Evolutionary conservation across 2,797 vertebrate species (phyloP).

Genomic region (Corythornis leucogaster): DNA sequence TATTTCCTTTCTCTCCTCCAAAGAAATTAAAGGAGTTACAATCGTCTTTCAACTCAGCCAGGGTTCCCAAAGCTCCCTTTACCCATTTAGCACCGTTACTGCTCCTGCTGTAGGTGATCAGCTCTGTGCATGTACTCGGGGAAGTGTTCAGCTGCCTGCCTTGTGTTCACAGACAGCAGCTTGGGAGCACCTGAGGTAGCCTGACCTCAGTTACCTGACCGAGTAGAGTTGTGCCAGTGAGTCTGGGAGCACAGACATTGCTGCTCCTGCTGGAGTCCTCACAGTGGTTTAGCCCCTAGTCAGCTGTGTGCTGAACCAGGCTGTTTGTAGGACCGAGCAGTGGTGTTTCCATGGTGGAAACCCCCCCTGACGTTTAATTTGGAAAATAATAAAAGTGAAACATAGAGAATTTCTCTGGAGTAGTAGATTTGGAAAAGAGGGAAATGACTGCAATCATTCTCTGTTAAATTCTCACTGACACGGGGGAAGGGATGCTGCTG

Average conservation of each 20-base stretch:
- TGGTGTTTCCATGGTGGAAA: not conserved
- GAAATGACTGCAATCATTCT: not conserved
- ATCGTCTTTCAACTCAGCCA: not conserved
- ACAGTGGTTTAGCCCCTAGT: fast-evolving
- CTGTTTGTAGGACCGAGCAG: not conserved
- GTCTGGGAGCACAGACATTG: not conserved
- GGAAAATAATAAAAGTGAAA: conserved; percentile 3
- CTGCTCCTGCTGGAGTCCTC: not conserved
- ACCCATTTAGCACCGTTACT: fast-evolving
- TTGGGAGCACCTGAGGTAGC: not conserved
- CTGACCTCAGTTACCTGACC: fast-evolving
- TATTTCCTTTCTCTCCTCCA: not conserved
- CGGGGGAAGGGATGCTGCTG: not conserved
- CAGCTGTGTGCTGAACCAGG: not conserved
- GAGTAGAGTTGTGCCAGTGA: not conserved
- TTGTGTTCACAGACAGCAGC: not conserved
- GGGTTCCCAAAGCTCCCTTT: not conserved
- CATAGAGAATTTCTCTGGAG: not conserved
- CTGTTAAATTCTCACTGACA: not conserved
- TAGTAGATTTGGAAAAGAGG: not conserved
- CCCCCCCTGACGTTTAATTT: not conserved
- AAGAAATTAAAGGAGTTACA: not conserved
- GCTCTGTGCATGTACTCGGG: not conserved
- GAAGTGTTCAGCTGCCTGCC: not conserved
- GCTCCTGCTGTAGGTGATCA: not conserved